These are phyloP conservation scores for Pogonognathellus flavescens DNA, from an alignment of 1,140 invertebrate species.

Conservation along the genomic window DNA sequence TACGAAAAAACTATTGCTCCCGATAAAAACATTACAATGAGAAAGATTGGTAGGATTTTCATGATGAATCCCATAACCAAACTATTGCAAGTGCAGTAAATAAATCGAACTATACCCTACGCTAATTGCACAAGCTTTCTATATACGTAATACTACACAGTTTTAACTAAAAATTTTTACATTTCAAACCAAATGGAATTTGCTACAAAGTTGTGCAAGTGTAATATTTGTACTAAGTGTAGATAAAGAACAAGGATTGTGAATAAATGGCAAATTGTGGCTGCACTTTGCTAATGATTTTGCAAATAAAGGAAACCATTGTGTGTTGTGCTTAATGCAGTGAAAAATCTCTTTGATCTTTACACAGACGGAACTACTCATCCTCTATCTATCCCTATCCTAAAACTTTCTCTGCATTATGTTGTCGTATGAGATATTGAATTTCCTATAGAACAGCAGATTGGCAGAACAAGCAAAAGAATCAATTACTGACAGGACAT, in stretches of 20 bases:
- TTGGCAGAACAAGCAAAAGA: conserved; percentile 26
- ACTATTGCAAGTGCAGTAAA: neutral
- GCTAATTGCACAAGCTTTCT: neutral
- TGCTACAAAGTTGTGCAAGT: no score
- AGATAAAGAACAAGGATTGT: no score
- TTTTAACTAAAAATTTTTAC: no score
- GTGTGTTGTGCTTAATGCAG: neutral
- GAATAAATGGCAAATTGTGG: no score
- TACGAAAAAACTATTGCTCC: conserved; percentile 63
- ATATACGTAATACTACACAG: no score
- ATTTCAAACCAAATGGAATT: no score
- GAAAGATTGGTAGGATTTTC: conserved; percentile 64
- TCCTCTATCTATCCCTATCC: conserved; percentile 14
- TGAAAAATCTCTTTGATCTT: conserved; percentile 5
- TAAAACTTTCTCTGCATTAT: conserved; percentile 29
- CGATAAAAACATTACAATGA: conserved; percentile 64
- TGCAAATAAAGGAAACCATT: conserved; percentile 18
- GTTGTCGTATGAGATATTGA: conserved; percentile 28
- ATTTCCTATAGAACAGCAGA: conserved; percentile 46
- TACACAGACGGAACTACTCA: conserved; percentile 20
- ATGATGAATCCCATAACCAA: conserved; percentile 57
- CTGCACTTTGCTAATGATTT: neutral
- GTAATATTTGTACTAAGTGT: no score
- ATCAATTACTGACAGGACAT: conserved; percentile 38
- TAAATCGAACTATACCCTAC: neutral